Evolutionary conservation across 2,797 vertebrate species (phyloP).

Genomic region (Ctenosaura bakeri): DNA sequence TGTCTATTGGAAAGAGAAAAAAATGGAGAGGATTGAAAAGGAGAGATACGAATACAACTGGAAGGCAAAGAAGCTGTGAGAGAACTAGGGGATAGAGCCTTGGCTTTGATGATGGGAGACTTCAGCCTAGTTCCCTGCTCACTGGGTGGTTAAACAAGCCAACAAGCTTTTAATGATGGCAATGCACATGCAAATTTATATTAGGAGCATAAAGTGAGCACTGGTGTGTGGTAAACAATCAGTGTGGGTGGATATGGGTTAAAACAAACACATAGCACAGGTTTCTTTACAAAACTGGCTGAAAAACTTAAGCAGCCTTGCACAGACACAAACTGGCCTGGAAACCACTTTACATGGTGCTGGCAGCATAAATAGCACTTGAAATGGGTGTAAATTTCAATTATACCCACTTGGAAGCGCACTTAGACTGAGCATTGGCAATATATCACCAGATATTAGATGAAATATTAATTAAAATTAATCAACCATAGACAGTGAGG

Average conservation of each 20-base stretch:
- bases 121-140: neutral
- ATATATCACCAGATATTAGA: constrained; percentile 45
- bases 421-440: constrained; percentile 30
- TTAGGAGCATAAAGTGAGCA: neutral
- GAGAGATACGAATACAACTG: neutral
- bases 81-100: neutral
- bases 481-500: constrained; percentile 82
- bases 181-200: neutral
- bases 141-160: neutral
- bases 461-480: constrained; percentile 58
- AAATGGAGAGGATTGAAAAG: neutral
- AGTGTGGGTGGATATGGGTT: neutral
- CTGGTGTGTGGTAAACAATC: neutral
- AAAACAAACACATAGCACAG: neutral
- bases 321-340: neutral
- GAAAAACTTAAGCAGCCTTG: neutral
- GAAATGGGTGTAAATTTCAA: constrained; percentile 49
- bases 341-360: constrained; percentile 18
- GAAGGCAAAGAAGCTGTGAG: neutral
- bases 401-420: constrained; percentile 43
- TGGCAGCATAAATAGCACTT: constrained; percentile 38
- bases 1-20: neutral
- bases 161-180: neutral
- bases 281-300: neutral
- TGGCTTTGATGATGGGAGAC: neutral